Evolutionary conservation across 2,888 invertebrate species (phyloP), one percentile per base, ranked within the genome.

Genomic region (Hydropsyche betteni): DNA sequence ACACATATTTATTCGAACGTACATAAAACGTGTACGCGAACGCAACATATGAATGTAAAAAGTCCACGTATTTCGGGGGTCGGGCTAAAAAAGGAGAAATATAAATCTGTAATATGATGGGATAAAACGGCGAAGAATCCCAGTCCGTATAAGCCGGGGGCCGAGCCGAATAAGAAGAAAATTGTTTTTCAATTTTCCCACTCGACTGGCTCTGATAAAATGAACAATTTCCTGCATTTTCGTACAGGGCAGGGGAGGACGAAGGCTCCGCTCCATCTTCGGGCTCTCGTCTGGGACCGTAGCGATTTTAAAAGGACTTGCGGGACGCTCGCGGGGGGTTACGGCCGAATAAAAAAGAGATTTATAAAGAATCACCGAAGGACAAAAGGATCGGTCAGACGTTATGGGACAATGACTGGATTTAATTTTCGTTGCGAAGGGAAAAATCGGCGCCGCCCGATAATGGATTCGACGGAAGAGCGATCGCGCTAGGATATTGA

Each of bases 161-260:
- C 51, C 38, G 58, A 71, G 74, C 68, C 70, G 64, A 55, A 70
- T 69, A 58, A 68, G 71, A 77, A 55, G 69, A 75, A 75, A 77
- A 75, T 74, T 77, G 77, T 75, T 77, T 77, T 77, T 74, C 77
- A 77, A 75, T 77, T 76, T 71, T 74, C 71, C 68, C 77, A 64
- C 75, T 74, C 58, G 74, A 74, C 33, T 75, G 75, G 53, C 64
- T 76, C 51, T 71, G 74, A 76, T 77, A 70, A 75, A 77, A 75
- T 74, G 75, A 77, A 74, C 74, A 74, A 77, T 77, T 77, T 77
- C 71, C 77, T 77, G 77, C 74, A 76, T 71, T 77, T 77, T 72
- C 72, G 61, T 36, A 72, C 72, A 38, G 55, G 44, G 44, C 72
- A 5, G 6, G 7, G n/a, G 53, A 6, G 34, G 51, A 51, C 51